Percentiles rank a stretch among this genome's conserved stretches.
Conservation (phyloP, 2,797 vertebrate species). For the Lithobates sylvaticus region DNA sequence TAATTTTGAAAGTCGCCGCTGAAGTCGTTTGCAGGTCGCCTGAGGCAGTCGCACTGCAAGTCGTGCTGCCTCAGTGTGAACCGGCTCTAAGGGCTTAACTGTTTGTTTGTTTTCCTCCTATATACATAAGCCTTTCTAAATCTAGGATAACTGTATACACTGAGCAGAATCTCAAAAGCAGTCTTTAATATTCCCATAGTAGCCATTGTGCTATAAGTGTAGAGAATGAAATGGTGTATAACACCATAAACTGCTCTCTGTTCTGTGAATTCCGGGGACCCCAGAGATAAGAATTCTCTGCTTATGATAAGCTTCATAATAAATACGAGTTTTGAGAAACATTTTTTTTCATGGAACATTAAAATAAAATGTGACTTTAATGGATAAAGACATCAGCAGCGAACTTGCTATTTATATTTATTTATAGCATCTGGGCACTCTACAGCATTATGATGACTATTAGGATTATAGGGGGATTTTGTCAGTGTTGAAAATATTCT, state of each 20-base stretch:
- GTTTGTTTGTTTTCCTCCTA: neutral
- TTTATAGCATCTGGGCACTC: slow-evolving; percentile 1
- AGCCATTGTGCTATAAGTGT: neutral
- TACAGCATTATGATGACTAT: neutral
- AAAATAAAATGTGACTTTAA: slow-evolving; percentile 16
- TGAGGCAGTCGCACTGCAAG: too few species aligned
- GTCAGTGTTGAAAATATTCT: neutral
- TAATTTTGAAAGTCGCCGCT: too few species aligned
- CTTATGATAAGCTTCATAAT: slow-evolving; percentile 17
- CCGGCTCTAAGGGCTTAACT: too few species aligned
- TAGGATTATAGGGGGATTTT: neutral
- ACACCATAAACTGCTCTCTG: slow-evolving; percentile 20
- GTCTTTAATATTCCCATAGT: neutral
- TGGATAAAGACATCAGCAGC: neutral
- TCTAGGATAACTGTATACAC: neutral
- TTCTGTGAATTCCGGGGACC: neutral
- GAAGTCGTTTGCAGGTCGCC: too few species aligned
- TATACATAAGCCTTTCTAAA: neutral
- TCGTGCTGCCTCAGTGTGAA: too few species aligned
- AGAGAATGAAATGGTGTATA: neutral
- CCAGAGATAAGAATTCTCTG: slow-evolving; percentile 6
- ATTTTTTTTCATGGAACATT: neutral
- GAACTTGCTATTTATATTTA: neutral
- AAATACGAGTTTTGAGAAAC: slow-evolving; percentile 11
- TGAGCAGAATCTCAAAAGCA: neutral